These are phyloP conservation scores for Hymenochirus boettgeri DNA, from an alignment of 2,113 vertebrate species.

Conservation along the genomic window DNA sequence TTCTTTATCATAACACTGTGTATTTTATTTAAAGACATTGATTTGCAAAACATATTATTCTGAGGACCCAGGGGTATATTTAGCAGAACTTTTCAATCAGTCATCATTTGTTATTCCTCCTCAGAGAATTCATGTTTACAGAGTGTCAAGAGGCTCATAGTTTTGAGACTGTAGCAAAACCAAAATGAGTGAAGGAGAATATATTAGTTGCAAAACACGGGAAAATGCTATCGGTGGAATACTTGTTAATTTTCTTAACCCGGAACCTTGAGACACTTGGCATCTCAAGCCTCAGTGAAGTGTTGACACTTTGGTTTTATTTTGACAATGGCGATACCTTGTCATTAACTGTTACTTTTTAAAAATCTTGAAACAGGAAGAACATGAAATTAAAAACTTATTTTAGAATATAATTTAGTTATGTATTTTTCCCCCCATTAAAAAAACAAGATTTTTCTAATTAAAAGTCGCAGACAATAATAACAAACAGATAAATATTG, in stretches of 20 bases:
- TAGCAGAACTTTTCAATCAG: constrained; percentile 72
- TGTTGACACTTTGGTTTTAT: constrained; percentile 76
- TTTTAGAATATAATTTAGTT: no score
- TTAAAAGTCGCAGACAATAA: no score
- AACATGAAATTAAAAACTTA: no score
- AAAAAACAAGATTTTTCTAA: no score
- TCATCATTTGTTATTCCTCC: constrained; percentile 67
- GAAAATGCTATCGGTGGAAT: constrained; percentile 60
- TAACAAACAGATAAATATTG: no score
- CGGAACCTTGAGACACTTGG: constrained; percentile 67
- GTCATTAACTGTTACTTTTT: constrained; percentile 71
- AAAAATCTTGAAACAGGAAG: no score
- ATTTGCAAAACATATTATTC: constrained; percentile 62
- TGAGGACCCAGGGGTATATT: constrained; percentile 60
- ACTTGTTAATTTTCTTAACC: constrained; percentile 67
- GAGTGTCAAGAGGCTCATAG: constrained; percentile 69
- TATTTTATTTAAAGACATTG: constrained; percentile 51
- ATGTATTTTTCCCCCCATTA: no score
- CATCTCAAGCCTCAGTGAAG: constrained; percentile 70
- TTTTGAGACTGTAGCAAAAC: constrained; percentile 69
- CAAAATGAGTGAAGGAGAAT: constrained; percentile 65
- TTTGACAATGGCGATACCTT: constrained; percentile 71
- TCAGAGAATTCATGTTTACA: constrained; percentile 62
- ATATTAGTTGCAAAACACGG: constrained; percentile 58
- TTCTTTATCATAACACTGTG: no score